Evolutionary conservation across 2,888 invertebrate genomes (phyloP).

Genomic region (Mesoligia furuncula): DNA sequence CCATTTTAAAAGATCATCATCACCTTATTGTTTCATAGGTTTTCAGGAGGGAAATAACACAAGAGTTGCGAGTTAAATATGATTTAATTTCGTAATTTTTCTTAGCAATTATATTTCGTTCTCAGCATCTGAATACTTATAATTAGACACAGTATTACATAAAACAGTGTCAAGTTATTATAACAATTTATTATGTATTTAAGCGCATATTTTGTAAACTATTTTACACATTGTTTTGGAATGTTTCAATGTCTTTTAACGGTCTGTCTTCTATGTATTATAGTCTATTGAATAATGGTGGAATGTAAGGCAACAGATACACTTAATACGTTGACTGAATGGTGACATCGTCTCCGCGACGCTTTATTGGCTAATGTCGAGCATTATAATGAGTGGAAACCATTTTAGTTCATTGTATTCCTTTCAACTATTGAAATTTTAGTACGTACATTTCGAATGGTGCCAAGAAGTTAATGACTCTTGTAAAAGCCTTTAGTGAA

Average conservation of each 20-base stretch:
- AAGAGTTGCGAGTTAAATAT: conserved; percentile 88
- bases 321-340: conserved; percentile 68
- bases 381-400: conserved; percentile 50
- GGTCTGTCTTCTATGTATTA: conserved; percentile 64
- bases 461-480: conserved; percentile 54
- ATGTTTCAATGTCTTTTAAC: conserved; percentile 81
- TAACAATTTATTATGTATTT: conserved; percentile 83
- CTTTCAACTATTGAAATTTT: conserved; percentile 20
- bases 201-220: conserved; percentile 86
- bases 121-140: conserved; percentile 89
- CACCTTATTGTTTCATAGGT: neutral
- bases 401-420: conserved; percentile 27
- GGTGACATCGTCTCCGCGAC: conserved; percentile 66
- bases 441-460: conserved; percentile 29
- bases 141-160: conserved; percentile 86
- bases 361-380: conserved; percentile 48
- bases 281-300: conserved; percentile 74
- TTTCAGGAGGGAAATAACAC: conserved; percentile 62
- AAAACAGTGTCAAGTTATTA: conserved; percentile 80
- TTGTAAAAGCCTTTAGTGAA: conserved; percentile 13
- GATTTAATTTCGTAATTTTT: conserved; percentile 90
- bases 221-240: conserved; percentile 82
- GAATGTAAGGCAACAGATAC: conserved; percentile 77
- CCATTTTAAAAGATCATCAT: neutral
- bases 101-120: conserved; percentile 90